Base-by-base conservation (phyloP, 2,113 vertebrate species). In the Macquaria ambigua region DNA sequence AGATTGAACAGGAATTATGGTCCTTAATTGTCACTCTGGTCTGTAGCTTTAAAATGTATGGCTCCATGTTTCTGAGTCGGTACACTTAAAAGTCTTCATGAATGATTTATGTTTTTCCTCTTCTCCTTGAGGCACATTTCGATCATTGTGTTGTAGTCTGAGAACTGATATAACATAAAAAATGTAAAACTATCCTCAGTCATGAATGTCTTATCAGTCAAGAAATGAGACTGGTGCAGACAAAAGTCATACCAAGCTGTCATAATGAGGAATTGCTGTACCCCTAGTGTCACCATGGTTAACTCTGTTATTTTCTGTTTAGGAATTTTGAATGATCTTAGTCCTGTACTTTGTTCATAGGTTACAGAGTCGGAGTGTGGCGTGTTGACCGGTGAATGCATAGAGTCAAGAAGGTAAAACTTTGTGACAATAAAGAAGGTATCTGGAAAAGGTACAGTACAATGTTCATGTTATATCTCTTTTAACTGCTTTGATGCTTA, bases 391-490 rank as follows among this genome's bases (percentile, higher is more conserved):
- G 88, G 97, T 99, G 98, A 95, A 99, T 99, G 98, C 96, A 97
- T 97, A 98, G 97, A 96, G 96, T 97, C 95, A 99, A 99, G 97
- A 98, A 96, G 96, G 94, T 98, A 80, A 97, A 97, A 91, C 97
- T 97, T 96, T 97, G 97, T 96, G 96, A 96, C 91, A 95, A 96
- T 91, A 96, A 96, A 93, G 94, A 97, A 83, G 96, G 95, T 95
- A 95, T 95, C 94, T 97, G 97, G 97, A 96, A 97, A 95, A 99
- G 98, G 98, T 99, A 96, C 34, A 18, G 76, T 82, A 79, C 1
- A 16, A 11, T 8, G 15, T 64, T 63, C 11, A 76, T 75, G 8
- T 39, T 39, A 52, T 34, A 1, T 63, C 53, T 56, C 18, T 15
- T 64, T 68, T n/a, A 63, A n/a, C 10, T 56, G 2, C 21, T 48